These are phyloP conservation scores for Ligdia adustata DNA, from an alignment of 2,888 invertebrate genomes.

Conservation along the genomic window DNA sequence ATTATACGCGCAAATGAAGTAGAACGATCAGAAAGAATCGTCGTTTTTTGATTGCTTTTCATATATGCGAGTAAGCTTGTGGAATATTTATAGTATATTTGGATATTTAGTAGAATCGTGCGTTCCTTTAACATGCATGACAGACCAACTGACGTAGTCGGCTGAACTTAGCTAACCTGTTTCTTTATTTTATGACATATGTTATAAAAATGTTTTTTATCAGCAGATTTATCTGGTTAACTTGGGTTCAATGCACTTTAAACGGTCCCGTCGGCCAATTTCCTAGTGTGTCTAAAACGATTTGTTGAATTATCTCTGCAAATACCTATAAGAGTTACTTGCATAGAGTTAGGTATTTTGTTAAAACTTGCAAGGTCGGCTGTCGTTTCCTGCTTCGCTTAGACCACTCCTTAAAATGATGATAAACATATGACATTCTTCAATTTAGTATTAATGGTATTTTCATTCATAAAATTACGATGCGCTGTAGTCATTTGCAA, in stretches of 20 bases:
- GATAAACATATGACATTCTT: neutral
- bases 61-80: no score
- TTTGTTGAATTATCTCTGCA: constrained; percentile 23
- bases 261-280: constrained; percentile 33
- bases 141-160: constrained; percentile 5
- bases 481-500: neutral
- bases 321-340: neutral
- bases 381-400: constrained; percentile 17
- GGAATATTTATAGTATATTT: constrained; percentile 7
- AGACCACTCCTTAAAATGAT: neutral
- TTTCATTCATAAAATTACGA: constrained; percentile 10
- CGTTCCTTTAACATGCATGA: constrained; percentile 10
- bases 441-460: neutral
- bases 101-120: constrained; percentile 11
- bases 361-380: constrained; percentile 19
- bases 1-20: neutral
- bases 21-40: neutral
- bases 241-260: constrained; percentile 55
- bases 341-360: constrained; percentile 4
- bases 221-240: constrained; percentile 39
- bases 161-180: constrained; percentile 41
- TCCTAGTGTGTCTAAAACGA: constrained; percentile 40
- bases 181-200: constrained; percentile 49
- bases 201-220: constrained; percentile 49
- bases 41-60: neutral